These are phyloP conservation scores for Drosophila truncata DNA, from an alignment of 1,140 invertebrate species.

Conservation along the genomic window DNA sequence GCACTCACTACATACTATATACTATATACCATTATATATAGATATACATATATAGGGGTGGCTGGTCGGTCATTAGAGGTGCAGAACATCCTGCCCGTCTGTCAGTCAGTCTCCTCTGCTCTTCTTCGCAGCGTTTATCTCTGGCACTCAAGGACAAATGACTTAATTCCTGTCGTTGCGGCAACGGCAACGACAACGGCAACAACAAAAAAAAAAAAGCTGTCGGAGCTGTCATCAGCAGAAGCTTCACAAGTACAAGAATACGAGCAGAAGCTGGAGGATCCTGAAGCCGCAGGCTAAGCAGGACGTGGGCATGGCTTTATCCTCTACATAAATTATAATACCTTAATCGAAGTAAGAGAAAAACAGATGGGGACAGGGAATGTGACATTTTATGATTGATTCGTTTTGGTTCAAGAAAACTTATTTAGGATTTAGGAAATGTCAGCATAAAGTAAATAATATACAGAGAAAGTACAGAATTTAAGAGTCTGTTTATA, in stretches of 20 bases:
- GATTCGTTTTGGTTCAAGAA: neutral
- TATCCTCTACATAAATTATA: conserved; percentile 32
- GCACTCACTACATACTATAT: neutral
- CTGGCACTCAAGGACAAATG: conserved; percentile 79
- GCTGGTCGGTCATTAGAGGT: conserved; percentile 46
- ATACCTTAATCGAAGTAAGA: conserved; percentile 31
- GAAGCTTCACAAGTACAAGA: conserved; percentile 30
- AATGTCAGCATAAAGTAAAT: neutral
- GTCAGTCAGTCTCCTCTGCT: conserved; percentile 1
- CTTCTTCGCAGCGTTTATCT: conserved; percentile 61
- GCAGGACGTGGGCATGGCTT: conserved; percentile 23
- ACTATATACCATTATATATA: neutral
- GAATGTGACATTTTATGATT: conserved; percentile 17
- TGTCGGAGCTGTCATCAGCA: conserved; percentile 53
- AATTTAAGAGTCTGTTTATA: neutral
- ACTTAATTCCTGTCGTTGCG: conserved; percentile 76
- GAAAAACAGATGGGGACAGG: conserved; percentile 9
- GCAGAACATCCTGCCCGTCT: conserved; percentile 19
- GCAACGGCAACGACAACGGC: conserved; percentile 34
- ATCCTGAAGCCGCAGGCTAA: conserved; percentile 6
- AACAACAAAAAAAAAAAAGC: conserved; percentile 51
- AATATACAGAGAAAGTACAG: neutral
- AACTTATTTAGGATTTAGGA: neutral
- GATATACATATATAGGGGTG: conserved; percentile 12
- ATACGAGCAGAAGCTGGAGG: conserved; percentile 1